Percentiles rank a stretch among this genome's conserved stretches.
Conservation (phyloP, 1,140 invertebrate species). For the Megathymus violae region DNA sequence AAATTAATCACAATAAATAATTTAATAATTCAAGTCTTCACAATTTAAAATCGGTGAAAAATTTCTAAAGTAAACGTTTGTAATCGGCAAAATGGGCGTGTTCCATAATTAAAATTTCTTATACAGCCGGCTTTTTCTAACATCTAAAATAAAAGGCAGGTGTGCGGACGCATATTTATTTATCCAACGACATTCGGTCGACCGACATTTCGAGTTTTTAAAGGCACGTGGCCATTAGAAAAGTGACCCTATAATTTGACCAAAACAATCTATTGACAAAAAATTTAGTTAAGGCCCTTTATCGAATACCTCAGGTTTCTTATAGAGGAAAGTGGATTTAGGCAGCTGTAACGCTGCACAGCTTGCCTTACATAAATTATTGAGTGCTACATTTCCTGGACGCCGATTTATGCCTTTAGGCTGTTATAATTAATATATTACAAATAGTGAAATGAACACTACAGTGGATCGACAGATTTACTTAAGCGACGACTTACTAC, state of each 20-base stretch:
- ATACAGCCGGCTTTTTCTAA: conserved; percentile 46
- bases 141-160: conserved; percentile 58
- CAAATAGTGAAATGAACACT: not conserved
- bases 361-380: conserved; percentile 14
- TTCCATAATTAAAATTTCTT: conserved; percentile 19
- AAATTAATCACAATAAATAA: no score
- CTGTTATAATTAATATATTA: not conserved
- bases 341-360: conserved; percentile 6
- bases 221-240: conserved; percentile 36
- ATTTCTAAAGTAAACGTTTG: not conserved
- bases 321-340: conserved; percentile 18
- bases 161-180: conserved; percentile 57
- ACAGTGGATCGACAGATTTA: not conserved
- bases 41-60: no score
- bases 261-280: conserved; percentile 36
- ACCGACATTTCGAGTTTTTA: conserved; percentile 41
- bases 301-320: conserved; percentile 8
- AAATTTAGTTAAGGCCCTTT: conserved; percentile 22
- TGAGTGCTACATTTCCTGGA: not conserved
- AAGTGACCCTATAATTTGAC: conserved; percentile 39
- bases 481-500: no score
- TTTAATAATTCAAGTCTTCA: no score
- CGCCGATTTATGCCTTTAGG: not conserved
- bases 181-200: conserved; percentile 56
- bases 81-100: conserved; percentile 16